Percentiles rank a stretch among this genome's conserved stretches.
Conservation (phyloP, 2,797 vertebrate species). For the Gadopsis marmoratus region DNA sequence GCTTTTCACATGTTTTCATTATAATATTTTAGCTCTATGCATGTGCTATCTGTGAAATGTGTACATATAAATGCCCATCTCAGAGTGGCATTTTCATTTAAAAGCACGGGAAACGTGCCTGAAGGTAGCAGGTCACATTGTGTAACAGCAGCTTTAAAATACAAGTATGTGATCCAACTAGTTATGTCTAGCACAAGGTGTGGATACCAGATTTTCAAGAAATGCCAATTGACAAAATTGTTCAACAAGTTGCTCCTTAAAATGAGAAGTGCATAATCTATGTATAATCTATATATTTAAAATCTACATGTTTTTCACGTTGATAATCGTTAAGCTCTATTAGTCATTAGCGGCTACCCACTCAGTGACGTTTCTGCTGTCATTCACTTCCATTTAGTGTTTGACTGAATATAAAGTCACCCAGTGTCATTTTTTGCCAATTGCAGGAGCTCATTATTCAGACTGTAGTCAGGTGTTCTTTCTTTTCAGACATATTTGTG, state of each 20-base stretch:
- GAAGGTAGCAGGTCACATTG: no score
- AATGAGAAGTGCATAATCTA: neutral
- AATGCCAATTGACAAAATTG: neutral
- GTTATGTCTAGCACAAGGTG: conserved; percentile 13
- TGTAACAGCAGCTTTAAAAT: conserved; percentile 1
- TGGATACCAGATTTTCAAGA: conserved; percentile 2
- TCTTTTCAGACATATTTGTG: conserved; percentile 3
- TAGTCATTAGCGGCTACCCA: neutral
- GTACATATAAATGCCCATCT: neutral
- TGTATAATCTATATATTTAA: no score
- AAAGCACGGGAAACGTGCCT: neutral
- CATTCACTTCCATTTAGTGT: neutral
- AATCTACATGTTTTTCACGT: no score
- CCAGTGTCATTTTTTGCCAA: neutral
- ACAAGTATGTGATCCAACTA: conserved; percentile 25
- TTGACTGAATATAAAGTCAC: neutral
- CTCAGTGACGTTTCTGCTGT: neutral
- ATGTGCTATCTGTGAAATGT: neutral
- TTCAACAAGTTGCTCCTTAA: neutral
- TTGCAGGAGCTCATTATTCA: neutral
- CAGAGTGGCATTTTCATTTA: neutral
- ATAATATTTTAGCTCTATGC: neutral
- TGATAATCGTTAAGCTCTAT: neutral
- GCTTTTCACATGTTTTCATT: neutral
- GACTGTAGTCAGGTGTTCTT: neutral